These are phyloP conservation scores for Hololepta plana DNA, from an alignment of 2,888 invertebrate species.

Conservation along the genomic window DNA sequence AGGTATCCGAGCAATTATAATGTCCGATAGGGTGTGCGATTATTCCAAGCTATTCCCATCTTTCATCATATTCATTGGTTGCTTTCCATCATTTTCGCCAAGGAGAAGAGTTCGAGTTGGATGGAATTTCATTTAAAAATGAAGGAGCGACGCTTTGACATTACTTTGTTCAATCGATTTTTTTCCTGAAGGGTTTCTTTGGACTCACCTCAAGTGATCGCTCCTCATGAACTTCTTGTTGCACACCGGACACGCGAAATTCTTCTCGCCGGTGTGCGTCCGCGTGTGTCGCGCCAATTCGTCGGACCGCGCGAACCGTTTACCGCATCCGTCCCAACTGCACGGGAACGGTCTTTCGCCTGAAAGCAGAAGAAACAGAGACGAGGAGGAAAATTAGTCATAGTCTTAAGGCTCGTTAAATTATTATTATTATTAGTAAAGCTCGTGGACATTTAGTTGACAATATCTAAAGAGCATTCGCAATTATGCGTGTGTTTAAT, in stretches of 20 bases:
- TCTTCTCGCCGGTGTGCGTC: conserved; percentile 48
- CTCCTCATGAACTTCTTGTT: conserved; percentile 45
- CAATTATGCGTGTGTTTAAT: no score
- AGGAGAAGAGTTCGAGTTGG: neutral
- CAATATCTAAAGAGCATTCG: no score
- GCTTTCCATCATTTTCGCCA: neutral
- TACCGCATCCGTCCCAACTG: conserved; percentile 41
- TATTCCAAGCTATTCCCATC: no score
- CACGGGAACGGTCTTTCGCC: conserved; percentile 46
- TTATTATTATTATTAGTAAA: no score
- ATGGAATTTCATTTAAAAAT: neutral
- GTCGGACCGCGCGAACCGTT: conserved; percentile 44
- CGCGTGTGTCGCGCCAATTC: conserved; percentile 42
- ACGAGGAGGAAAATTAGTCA: neutral
- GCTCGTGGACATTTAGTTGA: no score
- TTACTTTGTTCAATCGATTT: neutral
- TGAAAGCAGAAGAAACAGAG: conserved; percentile 24
- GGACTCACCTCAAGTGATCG: conserved; percentile 36
- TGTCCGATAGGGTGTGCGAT: no score
- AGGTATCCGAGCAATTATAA: no score
- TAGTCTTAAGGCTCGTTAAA: no score
- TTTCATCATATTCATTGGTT: conserved; percentile 1
- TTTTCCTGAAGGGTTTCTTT: neutral
- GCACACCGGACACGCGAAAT: conserved; percentile 42
- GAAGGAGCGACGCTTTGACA: conserved; percentile 1